These are phyloP conservation scores for Gila orcuttii DNA, from an alignment of 2,113 vertebrate species.

Conservation along the genomic window DNA sequence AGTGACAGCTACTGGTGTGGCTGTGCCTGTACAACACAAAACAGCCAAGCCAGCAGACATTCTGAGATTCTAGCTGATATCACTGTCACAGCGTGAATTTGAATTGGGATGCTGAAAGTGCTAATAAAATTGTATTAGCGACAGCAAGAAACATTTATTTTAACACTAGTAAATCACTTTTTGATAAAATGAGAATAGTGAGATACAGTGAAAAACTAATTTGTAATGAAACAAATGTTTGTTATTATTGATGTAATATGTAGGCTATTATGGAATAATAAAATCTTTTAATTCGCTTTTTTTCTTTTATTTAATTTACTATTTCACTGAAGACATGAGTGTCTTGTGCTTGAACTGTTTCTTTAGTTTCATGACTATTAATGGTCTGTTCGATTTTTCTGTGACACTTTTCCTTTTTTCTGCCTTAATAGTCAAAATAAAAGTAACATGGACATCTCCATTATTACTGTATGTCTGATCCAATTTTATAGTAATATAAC, in stretches of 20 bases:
- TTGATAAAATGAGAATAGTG: background rate
- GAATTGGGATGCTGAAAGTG: background rate
- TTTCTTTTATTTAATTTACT: background rate
- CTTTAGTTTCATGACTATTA: background rate
- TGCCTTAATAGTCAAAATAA: background rate
- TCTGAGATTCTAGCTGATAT: background rate
- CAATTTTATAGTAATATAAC: background rate
- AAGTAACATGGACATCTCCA: background rate
- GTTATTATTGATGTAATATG: background rate
- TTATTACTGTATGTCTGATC: background rate
- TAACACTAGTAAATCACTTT: background rate
- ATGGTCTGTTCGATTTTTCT: background rate
- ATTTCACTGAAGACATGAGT: background rate
- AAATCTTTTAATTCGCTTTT: background rate
- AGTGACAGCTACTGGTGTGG: background rate
- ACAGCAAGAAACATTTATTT: background rate
- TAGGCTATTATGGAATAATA: background rate
- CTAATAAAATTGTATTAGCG: background rate
- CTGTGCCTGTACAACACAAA: slow-evolving; percentile 16
- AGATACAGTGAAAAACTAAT: background rate
- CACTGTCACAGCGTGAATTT: background rate
- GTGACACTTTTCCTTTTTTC: background rate
- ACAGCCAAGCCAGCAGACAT: background rate
- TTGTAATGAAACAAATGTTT: background rate
- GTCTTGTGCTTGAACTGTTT: background rate